Evolutionary conservation across 2,888 invertebrate species (phyloP), one percentile per base, ranked within the genome.

Genomic region (Autographa gamma): DNA sequence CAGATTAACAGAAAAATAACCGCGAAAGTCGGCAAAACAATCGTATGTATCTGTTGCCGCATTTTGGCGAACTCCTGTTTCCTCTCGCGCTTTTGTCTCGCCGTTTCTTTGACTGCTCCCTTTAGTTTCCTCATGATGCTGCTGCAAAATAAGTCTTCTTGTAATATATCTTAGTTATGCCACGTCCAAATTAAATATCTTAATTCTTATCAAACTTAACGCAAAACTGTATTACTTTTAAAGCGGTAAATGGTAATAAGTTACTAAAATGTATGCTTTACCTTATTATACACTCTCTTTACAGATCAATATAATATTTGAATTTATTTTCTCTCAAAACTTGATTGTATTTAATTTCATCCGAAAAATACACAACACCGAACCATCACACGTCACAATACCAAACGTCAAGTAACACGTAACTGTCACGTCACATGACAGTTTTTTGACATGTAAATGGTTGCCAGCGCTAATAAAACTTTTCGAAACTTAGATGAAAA

Each of bases 11-110:
- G 88, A 81, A 97, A 97, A 77, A 98, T 95, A 38, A 97, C 97
- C 62, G 96, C 97, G 76, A 97, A 88, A 67, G 97, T 97, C 8
- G 98, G 98, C 82, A 98, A 91, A 73, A 97, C 98, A 72, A 98
- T 94, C 1, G 98, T 98, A 87, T 97, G 97, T n/a, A 98, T 96
- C 88, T 98, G 97, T 87, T 97, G 97, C 85, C 98, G 97, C 88
- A 97, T 97, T 90, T 97, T 97, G 11, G 97, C 96, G 86, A 98
- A 98, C 80, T 98, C 98, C 92, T 97, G 97, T 93, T 97, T 98
- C 48, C 98, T 97, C 87, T 98, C 98, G 85, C 97, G 97, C 89
- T 98, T 98, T 91, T 98, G 98, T 89, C 97, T 97, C 14, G 97
- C 97, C 0, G 97, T 97, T 94, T 98, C 98, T 93, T 98, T 98